Evolutionary conservation across 1,140 invertebrate species (phyloP).

Genomic region (Cyphomyrmex costatus): DNA sequence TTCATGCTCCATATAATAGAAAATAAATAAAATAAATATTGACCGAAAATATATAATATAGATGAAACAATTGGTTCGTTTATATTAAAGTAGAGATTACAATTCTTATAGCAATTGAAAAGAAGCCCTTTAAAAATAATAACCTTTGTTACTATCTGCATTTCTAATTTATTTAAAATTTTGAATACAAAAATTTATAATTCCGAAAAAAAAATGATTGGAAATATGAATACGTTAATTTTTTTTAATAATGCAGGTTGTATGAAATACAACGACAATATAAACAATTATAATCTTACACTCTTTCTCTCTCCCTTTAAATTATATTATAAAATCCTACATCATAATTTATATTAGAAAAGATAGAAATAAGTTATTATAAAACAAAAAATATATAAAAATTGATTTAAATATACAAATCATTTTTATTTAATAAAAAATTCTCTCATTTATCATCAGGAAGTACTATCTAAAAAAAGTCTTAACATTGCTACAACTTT

Average conservation of each 20-base stretch:
- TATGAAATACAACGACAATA: background rate
- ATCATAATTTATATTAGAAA: background rate
- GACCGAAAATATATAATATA: background rate
- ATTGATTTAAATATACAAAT: background rate
- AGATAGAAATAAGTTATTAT: background rate
- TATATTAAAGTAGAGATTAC: background rate
- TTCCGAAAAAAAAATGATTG: background rate
- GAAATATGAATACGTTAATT: too few species aligned
- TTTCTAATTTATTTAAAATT: background rate
- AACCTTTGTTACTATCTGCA: background rate
- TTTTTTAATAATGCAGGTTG: too few species aligned
- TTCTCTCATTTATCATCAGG: background rate
- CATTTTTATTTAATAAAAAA: conserved; percentile 1
- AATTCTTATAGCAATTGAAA: background rate
- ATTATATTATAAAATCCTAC: conserved; percentile 8
- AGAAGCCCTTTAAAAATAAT: background rate
- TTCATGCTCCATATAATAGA: background rate
- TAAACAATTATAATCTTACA: background rate
- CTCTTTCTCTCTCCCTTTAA: too few species aligned
- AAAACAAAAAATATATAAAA: background rate
- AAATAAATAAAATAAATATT: conserved; percentile 1
- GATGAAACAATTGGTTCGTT: background rate
- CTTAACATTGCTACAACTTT: background rate
- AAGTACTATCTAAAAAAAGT: background rate
- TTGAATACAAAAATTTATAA: conserved; percentile 8